phyloP scores from a whole-genome alignment of 2,113 vertebrate species.

The Maccullochella peelii region DNA sequence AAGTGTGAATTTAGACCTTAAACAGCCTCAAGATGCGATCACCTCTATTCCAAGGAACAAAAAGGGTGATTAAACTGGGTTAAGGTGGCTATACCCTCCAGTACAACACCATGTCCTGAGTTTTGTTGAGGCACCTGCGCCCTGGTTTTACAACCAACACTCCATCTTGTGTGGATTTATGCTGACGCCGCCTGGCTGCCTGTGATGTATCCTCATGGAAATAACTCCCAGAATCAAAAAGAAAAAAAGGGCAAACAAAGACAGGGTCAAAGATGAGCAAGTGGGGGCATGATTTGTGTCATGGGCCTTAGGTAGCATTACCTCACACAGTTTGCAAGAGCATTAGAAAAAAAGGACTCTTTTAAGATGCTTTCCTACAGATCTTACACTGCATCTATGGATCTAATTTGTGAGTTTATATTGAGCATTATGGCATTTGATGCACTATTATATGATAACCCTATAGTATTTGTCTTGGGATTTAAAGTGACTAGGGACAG shows the following conservation, averaged over 20 bases:
- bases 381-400: background rate
- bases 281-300: slow-evolving; percentile 26
- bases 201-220: slow-evolving; percentile 39
- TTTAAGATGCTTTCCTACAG: background rate
- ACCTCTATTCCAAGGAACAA: background rate
- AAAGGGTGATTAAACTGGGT: slow-evolving; percentile 19
- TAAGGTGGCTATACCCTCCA: slow-evolving; percentile 11
- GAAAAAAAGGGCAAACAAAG: background rate
- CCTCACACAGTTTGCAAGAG: background rate
- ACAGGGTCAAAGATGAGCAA: slow-evolving; percentile 49
- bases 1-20: background rate
- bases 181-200: slow-evolving; percentile 62
- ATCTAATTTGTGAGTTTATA: background rate
- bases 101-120: slow-evolving; percentile 5
- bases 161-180: slow-evolving; percentile 68
- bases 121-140: slow-evolving; percentile 50
- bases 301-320: slow-evolving; percentile 9
- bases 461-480: background rate
- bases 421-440: background rate
- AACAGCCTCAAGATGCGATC: slow-evolving; percentile 1
- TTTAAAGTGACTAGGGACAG: background rate
- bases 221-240: slow-evolving; percentile 16
- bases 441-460: background rate
- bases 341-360: background rate
- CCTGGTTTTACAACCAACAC: slow-evolving; percentile 62